These are phyloP conservation scores for Heliopora coerulea DNA, from an alignment of 92 coral and sea anemone species.

Conservation along the genomic window DNA sequence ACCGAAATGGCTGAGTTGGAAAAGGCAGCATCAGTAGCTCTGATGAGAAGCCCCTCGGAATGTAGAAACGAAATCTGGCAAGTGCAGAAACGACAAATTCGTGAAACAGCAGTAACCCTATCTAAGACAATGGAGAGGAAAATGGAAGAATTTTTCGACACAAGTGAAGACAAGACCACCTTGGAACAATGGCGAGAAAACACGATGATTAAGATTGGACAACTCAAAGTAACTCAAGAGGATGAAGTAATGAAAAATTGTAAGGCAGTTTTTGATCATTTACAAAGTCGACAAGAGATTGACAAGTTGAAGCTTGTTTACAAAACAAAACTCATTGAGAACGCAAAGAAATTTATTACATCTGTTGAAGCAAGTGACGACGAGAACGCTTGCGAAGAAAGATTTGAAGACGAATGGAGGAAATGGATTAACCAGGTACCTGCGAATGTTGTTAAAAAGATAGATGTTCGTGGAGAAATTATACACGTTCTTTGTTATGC, in stretches of 20 bases:
- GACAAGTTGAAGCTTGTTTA: neutral
- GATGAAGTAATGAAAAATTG: neutral
- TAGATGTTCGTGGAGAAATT: slow-evolving; percentile 5
- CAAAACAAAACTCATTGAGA: neutral
- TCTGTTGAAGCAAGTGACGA: neutral
- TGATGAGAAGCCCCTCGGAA: slow-evolving; percentile 1
- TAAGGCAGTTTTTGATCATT: neutral
- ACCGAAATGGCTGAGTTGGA: slow-evolving; percentile 18
- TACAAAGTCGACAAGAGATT: slow-evolving; percentile 10
- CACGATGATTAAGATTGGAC: neutral
- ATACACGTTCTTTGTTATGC: neutral
- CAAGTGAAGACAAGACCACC: slow-evolving; percentile 19
- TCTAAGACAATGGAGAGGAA: neutral
- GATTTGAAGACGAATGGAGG: slow-evolving; percentile 5
- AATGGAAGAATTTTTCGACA: slow-evolving; percentile 21
- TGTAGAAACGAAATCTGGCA: neutral
- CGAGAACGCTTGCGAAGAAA: neutral
- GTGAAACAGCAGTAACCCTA: neutral
- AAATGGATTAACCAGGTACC: slow-evolving; percentile 6
- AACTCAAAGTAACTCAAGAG: neutral
- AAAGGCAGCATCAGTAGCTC: neutral
- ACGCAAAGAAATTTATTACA: slow-evolving; percentile 15
- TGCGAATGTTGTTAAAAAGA: neutral
- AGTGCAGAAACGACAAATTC: neutral
- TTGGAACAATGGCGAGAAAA: slow-evolving; percentile 22